A percentile compares a stretch with the other conserved stretches of the same genome.
phyloP scores from a whole-genome alignment of 2,113 vertebrate species.

The Strix aluco region DNA sequence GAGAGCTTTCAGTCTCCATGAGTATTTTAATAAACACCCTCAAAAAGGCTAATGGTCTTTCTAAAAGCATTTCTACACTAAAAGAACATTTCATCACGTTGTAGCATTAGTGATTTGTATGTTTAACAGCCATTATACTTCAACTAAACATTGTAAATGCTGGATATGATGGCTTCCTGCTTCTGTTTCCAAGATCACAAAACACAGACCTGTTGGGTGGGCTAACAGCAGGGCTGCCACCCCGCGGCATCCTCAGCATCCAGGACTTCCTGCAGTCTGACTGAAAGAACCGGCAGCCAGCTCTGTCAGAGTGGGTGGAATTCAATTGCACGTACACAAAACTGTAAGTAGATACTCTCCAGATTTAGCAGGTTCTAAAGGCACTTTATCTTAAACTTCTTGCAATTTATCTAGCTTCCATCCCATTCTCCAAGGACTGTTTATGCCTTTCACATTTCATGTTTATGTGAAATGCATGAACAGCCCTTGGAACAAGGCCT shows the following conservation, averaged over 20 bases:
- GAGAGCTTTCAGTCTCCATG: not conserved
- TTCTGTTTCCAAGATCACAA: not conserved
- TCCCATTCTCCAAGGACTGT: slow-evolving; percentile 16
- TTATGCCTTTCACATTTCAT: slow-evolving; percentile 3
- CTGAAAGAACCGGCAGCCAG: fast-evolving
- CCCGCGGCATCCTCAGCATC: no score
- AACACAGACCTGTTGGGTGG: not conserved
- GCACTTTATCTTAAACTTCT: not conserved
- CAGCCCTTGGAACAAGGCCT: slow-evolving; percentile 1
- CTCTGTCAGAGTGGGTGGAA: not conserved
- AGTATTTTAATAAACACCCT: not conserved
- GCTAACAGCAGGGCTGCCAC: not conserved
- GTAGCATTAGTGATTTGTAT: not conserved
- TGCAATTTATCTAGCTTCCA: not conserved
- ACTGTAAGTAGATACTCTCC: not conserved
- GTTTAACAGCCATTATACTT: not conserved
- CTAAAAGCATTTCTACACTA: not conserved
- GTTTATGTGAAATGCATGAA: not conserved
- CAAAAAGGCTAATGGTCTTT: not conserved
- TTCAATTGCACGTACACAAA: not conserved
- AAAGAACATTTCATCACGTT: not conserved
- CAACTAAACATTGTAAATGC: not conserved
- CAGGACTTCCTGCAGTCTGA: not conserved
- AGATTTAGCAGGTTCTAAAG: not conserved
- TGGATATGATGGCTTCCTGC: not conserved